Evolutionary conservation across 2,113 vertebrate species (phyloP), one percentile per base, ranked within the genome.

Genomic region (Petaurus breviceps): DNA sequence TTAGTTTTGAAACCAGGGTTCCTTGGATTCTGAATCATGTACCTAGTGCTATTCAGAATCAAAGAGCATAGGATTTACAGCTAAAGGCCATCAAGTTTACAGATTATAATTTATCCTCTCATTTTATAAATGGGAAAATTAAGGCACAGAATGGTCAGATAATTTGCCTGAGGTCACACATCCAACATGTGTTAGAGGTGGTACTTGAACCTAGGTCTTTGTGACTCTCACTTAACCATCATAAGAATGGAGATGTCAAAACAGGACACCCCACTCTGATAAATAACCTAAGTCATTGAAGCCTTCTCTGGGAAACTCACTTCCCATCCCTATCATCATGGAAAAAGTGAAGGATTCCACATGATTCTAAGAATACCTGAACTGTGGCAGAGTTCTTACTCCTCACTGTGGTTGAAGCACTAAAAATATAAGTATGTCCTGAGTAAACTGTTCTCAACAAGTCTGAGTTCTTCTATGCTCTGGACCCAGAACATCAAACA

Each of bases 401-500:
- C 94, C 54, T 91, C 61, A 94, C 95, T 97, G 94, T 97, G 97
- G 98, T 97, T 98, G 94, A 95, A 93, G 23, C 94, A 91, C 96
- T 98, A 98, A 97, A 84, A 93, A 97, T 98, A 99, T 97, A 97
- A 98, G 57, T 92, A 77, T 43, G 23, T 57, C 94, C 94, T 0
- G 0, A 97, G 95, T 93, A 92, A 98, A 92, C 61, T 43, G n/a
- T 96, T 97, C 89, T 89, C 97, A 90, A 95, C 0, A 0, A 96
- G n/a, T 97, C 94, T 96, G 16, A 91, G 97, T 93, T 96, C 61
- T 51, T 0, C 94, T 90, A 31, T 93, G 98, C 97, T 96, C 96
- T 90, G 96, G 96, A 95, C 96, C 0, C 8, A 97, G 94, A 98
- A 97, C 96, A 98, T 97, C 97, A 98, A 98, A 98, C 97, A 98